Percentiles rank a stretch among this genome's conserved stretches.
Conservation (phyloP, 2,888 invertebrate genomes). For the Drosophila aldrichi region DNA sequence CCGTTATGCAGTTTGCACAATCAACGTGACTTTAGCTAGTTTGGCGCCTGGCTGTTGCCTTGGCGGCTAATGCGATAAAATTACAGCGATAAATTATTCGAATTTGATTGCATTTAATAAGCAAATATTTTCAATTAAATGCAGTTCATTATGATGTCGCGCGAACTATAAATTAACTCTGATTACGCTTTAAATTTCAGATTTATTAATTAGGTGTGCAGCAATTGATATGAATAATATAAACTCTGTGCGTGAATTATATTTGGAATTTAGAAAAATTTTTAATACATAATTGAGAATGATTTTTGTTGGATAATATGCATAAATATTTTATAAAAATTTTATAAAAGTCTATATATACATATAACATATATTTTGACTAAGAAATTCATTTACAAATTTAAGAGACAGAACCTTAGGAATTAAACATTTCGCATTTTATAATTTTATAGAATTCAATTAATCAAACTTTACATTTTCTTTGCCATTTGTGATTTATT, state of each 20-base stretch:
- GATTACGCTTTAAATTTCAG: neutral
- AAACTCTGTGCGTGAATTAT: neutral
- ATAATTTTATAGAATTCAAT: too few species aligned
- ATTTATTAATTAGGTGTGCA: neutral
- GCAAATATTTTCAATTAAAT: slow-evolving; percentile 49
- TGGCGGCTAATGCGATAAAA: slow-evolving; percentile 27
- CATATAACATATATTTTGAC: too few species aligned
- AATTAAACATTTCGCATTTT: too few species aligned
- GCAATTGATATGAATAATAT: neutral
- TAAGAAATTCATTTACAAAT: too few species aligned
- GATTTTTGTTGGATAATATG: neutral
- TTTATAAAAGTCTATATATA: too few species aligned
- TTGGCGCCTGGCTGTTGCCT: slow-evolving; percentile 7
- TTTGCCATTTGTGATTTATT: too few species aligned
- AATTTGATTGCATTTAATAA: slow-evolving; percentile 63
- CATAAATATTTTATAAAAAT: neutral
- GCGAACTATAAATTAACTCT: slow-evolving; percentile 13
- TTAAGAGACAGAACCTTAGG: too few species aligned
- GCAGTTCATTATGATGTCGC: slow-evolving; percentile 47
- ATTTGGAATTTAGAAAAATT: neutral
- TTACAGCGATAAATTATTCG: slow-evolving; percentile 47
- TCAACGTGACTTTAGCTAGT: slow-evolving; percentile 65
- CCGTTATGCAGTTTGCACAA: slow-evolving; percentile 52
- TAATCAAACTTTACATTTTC: too few species aligned
- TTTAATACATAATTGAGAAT: neutral